Evolutionary conservation across 2,888 invertebrate species (phyloP).

Genomic region (Spilarctia lutea): DNA sequence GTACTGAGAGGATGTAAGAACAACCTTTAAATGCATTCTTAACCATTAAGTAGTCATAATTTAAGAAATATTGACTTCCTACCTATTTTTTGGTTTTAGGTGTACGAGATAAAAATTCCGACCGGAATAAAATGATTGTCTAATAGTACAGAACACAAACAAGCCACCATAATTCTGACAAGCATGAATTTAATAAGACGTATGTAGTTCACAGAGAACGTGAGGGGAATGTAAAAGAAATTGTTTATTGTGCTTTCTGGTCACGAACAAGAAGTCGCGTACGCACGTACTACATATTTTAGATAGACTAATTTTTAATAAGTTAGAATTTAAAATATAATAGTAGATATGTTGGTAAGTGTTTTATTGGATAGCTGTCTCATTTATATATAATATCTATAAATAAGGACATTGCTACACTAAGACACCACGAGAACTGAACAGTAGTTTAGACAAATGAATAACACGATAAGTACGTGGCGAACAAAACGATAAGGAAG

Average conservation of each 20-base stretch:
- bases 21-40: not conserved
- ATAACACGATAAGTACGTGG: not conserved
- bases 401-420: not conserved
- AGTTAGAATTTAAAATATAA: conserved; percentile 6
- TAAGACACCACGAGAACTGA: not conserved
- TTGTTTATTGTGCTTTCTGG: conserved; percentile 62
- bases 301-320: conserved; percentile 28
- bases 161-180: conserved; percentile 44
- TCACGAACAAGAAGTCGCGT: conserved; percentile 72
- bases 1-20: not conserved
- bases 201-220: conserved; percentile 65
- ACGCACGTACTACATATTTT: conserved; percentile 58
- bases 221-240: conserved; percentile 66
- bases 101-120: not conserved
- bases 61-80: not conserved
- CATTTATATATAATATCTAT: too few relatives aligned
- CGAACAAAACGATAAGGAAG: not conserved
- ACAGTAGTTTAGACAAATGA: not conserved
- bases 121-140: not conserved
- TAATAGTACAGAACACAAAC: conserved; percentile 27
- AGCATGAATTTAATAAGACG: conserved; percentile 58
- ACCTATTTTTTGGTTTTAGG: not conserved
- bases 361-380: not conserved
- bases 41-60: not conserved
- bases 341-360: not conserved